phyloP scores from a whole-genome alignment of 2,888 invertebrate genomes.

The Pinctada fucata region DNA sequence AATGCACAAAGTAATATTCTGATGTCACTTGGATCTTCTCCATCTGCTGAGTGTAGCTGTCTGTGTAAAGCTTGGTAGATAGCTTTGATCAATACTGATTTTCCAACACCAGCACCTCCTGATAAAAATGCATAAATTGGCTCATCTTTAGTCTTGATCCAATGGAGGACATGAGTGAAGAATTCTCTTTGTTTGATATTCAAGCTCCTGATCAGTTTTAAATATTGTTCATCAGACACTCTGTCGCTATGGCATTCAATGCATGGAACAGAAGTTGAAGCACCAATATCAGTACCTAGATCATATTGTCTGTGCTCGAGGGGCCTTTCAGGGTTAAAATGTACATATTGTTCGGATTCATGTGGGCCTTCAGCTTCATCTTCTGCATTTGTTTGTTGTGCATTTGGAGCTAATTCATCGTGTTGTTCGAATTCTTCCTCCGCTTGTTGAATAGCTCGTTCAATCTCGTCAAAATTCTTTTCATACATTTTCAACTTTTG shows the following conservation, averaged over 20 bases:
- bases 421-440: constrained; percentile 24
- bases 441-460: no score
- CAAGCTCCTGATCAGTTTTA: neutral
- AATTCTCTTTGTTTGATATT: neutral
- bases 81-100: no score
- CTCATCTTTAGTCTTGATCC: constrained; percentile 11
- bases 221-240: constrained; percentile 28
- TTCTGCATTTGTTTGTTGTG: constrained; percentile 38
- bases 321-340: constrained; percentile 39
- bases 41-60: constrained; percentile 33
- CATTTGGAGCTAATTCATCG: constrained; percentile 38
- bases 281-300: constrained; percentile 42
- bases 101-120: no score
- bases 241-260: constrained; percentile 24
- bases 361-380: constrained; percentile 31
- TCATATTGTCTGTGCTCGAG: constrained; percentile 34
- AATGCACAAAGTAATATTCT: constrained; percentile 27
- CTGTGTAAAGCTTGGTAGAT: no score
- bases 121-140: no score
- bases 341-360: constrained; percentile 40
- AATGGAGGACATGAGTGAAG: constrained; percentile 41
- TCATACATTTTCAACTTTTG: no score
- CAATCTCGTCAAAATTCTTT: no score
- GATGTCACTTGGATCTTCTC: constrained; percentile 44
- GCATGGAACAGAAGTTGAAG: neutral